A percentile compares a stretch with the other conserved stretches of the same genome.
These are phyloP conservation scores for Pantherophis alleghaniensis DNA, from an alignment of 2,797 vertebrate species.

Conservation along the genomic window DNA sequence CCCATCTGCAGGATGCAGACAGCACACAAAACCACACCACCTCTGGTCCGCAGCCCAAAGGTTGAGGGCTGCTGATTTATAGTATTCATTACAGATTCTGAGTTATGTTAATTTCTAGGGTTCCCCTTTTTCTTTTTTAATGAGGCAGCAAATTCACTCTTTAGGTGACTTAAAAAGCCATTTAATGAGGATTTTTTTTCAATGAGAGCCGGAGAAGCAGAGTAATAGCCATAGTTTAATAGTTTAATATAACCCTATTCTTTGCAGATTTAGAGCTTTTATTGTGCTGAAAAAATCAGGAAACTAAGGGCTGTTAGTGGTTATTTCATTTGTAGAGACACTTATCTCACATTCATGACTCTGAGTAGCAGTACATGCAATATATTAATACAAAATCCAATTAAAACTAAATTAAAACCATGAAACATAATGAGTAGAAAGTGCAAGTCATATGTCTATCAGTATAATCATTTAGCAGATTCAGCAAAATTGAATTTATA, in stretches of 20 bases:
- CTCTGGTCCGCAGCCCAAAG: not conserved
- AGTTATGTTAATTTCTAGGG: conserved; percentile 36
- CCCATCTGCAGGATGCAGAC: not conserved
- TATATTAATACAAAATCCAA: not conserved
- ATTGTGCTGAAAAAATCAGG: not conserved
- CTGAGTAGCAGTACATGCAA: not conserved
- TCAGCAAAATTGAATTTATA: not conserved
- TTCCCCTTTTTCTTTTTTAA: conserved; percentile 15
- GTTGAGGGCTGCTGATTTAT: not conserved
- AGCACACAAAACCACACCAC: not conserved
- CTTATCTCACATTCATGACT: not conserved
- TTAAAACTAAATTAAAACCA: not conserved
- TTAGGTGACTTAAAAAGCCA: conserved; percentile 61
- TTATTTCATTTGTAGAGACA: not conserved
- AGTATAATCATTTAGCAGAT: not conserved
- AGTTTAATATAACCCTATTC: conserved; percentile 44
- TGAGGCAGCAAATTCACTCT: conserved; percentile 35
- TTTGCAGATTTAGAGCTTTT: conserved; percentile 35
- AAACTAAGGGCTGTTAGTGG: not conserved
- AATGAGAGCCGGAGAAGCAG: conserved; percentile 32
- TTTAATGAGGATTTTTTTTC: conserved; percentile 23
- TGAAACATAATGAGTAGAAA: not conserved
- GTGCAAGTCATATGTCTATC: not conserved
- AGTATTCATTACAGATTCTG: conserved; percentile 31
- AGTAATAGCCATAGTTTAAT: conserved; percentile 48